Percentiles rank a stretch among this genome's conserved stretches.
phyloP scores from a whole-genome alignment of 1,140 invertebrate genomes.

The Drosophila subobscura region DNA sequence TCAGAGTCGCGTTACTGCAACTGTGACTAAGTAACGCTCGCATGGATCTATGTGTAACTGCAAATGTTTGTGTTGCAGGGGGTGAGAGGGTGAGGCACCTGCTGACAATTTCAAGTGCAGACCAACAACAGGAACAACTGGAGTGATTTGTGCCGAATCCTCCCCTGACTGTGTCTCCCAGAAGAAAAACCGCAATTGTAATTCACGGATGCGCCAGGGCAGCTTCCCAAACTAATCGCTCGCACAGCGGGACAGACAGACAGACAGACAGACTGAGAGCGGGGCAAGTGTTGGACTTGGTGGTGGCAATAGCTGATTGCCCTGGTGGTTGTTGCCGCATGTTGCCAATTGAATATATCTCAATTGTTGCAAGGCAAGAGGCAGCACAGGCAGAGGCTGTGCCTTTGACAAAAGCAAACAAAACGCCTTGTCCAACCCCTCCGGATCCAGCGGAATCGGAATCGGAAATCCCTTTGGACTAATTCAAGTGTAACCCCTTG shows the following conservation, averaged over 20 bases:
- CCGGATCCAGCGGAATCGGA: neutral
- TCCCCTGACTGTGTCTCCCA: slow-evolving; percentile 15
- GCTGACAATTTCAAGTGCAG: slow-evolving; percentile 83
- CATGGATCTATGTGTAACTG: slow-evolving; percentile 8
- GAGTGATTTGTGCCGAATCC: slow-evolving; percentile 47
- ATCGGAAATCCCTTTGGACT: slow-evolving; percentile 66
- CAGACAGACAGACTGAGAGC: slow-evolving; percentile 37
- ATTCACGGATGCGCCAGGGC: slow-evolving; percentile 72
- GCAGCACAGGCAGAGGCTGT: slow-evolving; percentile 37
- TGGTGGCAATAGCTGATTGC: slow-evolving; percentile 40
- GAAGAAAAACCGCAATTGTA: slow-evolving; percentile 77
- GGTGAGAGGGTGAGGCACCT: slow-evolving; percentile 62
- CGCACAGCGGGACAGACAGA: slow-evolving; percentile 58
- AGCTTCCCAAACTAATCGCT: slow-evolving; percentile 78
- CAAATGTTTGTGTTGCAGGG: slow-evolving; percentile 66
- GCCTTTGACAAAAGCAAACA: slow-evolving; percentile 47
- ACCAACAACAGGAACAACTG: slow-evolving; percentile 73
- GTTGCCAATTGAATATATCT: slow-evolving; percentile 78
- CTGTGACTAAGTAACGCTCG: slow-evolving; percentile 37
- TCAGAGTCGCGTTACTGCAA: slow-evolving; percentile 23
- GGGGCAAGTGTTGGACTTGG: neutral
- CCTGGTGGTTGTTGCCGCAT: slow-evolving; percentile 51
- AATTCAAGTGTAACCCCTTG: slow-evolving; percentile 79
- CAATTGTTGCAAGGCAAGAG: slow-evolving; percentile 67
- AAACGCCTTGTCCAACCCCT: slow-evolving; percentile 42